phyloP scores from a whole-genome alignment of 2,113 vertebrate genomes.

The Paedocypris sp. region DNA sequence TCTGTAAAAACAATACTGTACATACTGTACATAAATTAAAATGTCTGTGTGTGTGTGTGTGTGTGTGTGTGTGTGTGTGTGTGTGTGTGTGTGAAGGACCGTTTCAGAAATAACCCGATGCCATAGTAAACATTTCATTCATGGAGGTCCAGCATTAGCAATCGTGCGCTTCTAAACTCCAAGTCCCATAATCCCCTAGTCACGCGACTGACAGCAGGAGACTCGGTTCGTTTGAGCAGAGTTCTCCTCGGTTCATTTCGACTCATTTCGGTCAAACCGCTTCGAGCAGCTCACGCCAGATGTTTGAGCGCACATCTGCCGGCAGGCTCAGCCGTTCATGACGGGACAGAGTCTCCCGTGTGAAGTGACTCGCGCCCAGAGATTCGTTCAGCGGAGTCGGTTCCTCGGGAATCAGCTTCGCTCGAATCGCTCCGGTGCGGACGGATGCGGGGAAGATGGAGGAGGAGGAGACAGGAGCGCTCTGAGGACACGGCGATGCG shows the following conservation, averaged over 20 bases:
- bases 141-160: background rate
- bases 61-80: too few species aligned
- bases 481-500: conserved; percentile 46
- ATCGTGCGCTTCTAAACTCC: background rate
- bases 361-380: background rate
- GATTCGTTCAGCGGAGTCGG: background rate
- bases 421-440: background rate
- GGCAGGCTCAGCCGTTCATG: too few species aligned
- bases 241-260: background rate
- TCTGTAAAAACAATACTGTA: too few species aligned
- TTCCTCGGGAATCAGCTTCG: too few species aligned
- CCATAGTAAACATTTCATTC: background rate
- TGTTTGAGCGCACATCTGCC: too few species aligned
- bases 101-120: background rate
- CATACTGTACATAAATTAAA: too few species aligned
- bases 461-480: conserved; percentile 50
- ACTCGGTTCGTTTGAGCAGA: background rate
- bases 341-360: background rate
- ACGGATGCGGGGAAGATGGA: conserved; percentile 57
- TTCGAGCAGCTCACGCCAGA: too few species aligned
- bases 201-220: background rate
- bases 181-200: conserved; percentile 1
- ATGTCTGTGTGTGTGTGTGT: too few species aligned
- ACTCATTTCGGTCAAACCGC: too few species aligned
- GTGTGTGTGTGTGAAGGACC: background rate